phyloP scores from a whole-genome alignment of 2,113 vertebrate species.

The Acrocephalus arundinaceus region DNA sequence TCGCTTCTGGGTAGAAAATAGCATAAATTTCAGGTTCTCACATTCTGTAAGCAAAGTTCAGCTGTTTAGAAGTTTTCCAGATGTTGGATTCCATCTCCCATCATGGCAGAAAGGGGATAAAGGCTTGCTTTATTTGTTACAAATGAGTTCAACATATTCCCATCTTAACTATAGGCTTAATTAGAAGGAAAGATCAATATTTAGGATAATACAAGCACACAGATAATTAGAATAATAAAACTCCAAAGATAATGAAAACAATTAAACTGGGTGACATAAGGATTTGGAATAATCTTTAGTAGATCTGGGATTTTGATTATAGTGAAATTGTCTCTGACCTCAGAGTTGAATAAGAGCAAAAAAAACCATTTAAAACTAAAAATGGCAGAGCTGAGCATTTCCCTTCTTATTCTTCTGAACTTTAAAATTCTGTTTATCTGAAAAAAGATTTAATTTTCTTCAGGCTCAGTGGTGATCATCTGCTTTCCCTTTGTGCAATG shows the following conservation, averaged over 20 bases:
- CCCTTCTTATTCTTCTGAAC: not conserved
- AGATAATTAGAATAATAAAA: conserved; percentile 37
- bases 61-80: not conserved
- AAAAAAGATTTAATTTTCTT: not conserved
- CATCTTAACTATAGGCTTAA: conserved; percentile 33
- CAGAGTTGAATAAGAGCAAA: not conserved
- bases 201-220: not conserved
- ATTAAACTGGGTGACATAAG: not conserved
- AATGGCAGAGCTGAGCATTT: not conserved
- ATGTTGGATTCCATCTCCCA: not conserved
- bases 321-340: not conserved
- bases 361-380: not conserved
- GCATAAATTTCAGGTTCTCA: not conserved
- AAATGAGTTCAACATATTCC: not conserved
- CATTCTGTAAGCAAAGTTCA: not conserved
- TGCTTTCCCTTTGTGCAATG: not conserved
- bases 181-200: conserved; percentile 41
- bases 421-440: not conserved
- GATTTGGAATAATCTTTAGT: not conserved
- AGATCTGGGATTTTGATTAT: not conserved
- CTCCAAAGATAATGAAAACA: conserved; percentile 5
- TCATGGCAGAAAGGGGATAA: not conserved
- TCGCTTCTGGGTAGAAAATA: not conserved
- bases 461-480: not conserved
- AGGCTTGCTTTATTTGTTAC: not conserved